Base-by-base conservation (phyloP, 2,888 invertebrate genomes). In the Heliconius erato region DNA sequence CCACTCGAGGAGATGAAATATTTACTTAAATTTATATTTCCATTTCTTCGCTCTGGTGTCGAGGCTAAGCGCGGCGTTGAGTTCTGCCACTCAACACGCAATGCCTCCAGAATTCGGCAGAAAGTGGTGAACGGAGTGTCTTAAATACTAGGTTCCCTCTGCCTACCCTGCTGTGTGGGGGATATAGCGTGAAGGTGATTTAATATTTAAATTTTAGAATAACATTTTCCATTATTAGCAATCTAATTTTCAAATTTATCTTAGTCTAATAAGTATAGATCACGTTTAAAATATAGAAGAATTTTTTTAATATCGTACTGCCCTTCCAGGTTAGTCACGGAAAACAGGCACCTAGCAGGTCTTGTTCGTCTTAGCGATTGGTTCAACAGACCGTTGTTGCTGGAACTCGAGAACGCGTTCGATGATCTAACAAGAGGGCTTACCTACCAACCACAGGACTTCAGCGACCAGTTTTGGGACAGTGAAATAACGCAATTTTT, bases 401-500 rank as follows among this genome's bases (percentile, higher is more conserved):
- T 98, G 44, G 98, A 98, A 89, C 93, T 97, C 76, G 96, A 96
- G 35, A 94, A 97, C 85, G 96, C 97, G 79, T 97, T 98, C 88
- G 98, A 98, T 90, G 97, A 97, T 84, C 95, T 98, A 80, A 96
- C 97, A 1, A 95, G 98, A 92, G 98, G 98, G 12, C 95, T 98
- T 89, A 96, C 97, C 5, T 97, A 97, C 23, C 98, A 99, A 90
- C 97, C 97, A 1, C 97, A 98, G 92, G 97, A 97, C 88, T 96
- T 96, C 86, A 97, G 98, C 84, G 98, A 99, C 91, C 97, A 97
- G 85, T 98, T 96, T 92, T 98, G 98, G 93, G 97, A 98, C 87
- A 96, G 96, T 82, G 98, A 98, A 95, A 98, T 98, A 83, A 94
- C 94, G 19, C 93, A 95, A 86, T 95, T 92, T 87, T 88, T 94